Evolutionary conservation across 2,888 invertebrate genomes (phyloP), one percentile per base, ranked within the genome.

Genomic region (Eurytoma californica): DNA sequence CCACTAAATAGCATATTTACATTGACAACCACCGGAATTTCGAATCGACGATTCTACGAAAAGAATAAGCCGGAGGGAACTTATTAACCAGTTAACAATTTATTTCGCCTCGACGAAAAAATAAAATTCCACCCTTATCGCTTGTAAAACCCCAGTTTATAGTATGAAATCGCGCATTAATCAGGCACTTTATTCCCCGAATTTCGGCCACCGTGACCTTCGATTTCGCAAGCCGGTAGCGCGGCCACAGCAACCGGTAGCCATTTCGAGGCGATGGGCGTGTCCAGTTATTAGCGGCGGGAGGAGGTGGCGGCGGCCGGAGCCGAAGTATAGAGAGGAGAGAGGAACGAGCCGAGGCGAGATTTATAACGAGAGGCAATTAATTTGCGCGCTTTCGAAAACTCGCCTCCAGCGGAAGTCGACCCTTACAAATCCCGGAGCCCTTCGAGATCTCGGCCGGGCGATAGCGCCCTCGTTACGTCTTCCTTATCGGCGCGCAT

Each of bases 301-400:
- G 39, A 72, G 69, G 12, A 18, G n/a, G n/a, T n/a, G 39, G 24
- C 60, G 53, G 60, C n/a, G 9, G 65, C 55, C 30, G 69, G 61
- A 16, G 57, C 18, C 51, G 20, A 39, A 39, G 28, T 16, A 72
- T 51, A 58, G 53, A 2, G n/a, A 70, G 70, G 65, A 13, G 47
- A 39, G 65, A 69, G 57, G 47, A 72, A 39, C 39, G n/a, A n/a
- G 65, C 60, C 28, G n/a, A 63, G 20, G 72, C 47, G 72, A 81
- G 80, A 78, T 75, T 80, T 75, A 75, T 80, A 78, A 75, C 77
- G 80, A 78, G 72, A 75, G 80, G 80, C 75, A 78, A 81, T 78
- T 78, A 81, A 81, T 78, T 81, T 66, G 57, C 30, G 65, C 28
- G 28, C 49, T n/a, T 58, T 30, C 61, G 61, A 72, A 67, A 66